Conservation (phyloP, 2,797 vertebrate species). For the Scarus forsteni region DNA sequence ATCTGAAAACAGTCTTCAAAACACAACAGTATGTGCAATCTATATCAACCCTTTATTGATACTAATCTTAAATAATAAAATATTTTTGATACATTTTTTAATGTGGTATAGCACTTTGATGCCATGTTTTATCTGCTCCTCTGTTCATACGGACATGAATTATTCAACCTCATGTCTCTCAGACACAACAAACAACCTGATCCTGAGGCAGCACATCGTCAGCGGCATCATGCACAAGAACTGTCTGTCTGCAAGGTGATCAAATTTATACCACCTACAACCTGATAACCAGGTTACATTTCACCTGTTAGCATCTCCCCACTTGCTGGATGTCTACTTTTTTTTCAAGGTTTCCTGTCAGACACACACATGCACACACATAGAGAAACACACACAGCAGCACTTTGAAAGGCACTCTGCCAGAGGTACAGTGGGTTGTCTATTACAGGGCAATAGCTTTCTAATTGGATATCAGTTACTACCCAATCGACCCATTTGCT, state of each 20-base stretch:
- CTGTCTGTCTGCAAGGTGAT: neutral
- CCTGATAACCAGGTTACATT: conserved; percentile 24
- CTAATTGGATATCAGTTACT: conserved; percentile 70
- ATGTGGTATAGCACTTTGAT: neutral
- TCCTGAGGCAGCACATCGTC: neutral
- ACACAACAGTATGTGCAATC: too few relatives aligned
- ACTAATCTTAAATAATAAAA: too few relatives aligned
- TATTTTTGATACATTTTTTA: neutral
- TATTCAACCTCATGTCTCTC: neutral
- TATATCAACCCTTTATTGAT: too few relatives aligned
- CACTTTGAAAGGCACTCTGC: conserved; percentile 46
- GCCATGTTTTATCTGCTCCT: neutral
- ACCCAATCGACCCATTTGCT: conserved; percentile 55
- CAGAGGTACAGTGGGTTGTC: conserved; percentile 56
- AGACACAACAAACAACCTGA: conserved; percentile 39
- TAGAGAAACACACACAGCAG: neutral
- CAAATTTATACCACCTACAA: conserved; percentile 12
- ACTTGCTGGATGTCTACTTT: conserved; percentile 3
- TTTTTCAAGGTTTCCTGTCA: neutral
- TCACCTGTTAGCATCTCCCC: conserved; percentile 31
- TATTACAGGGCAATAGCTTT: conserved; percentile 62
- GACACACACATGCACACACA: conserved; percentile 3
- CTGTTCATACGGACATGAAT: neutral
- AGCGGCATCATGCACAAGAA: neutral
- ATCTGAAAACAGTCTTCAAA: too few relatives aligned